Evolutionary conservation across 2,888 invertebrate genomes (phyloP).

Genomic region (Schrankia costaestrigalis): DNA sequence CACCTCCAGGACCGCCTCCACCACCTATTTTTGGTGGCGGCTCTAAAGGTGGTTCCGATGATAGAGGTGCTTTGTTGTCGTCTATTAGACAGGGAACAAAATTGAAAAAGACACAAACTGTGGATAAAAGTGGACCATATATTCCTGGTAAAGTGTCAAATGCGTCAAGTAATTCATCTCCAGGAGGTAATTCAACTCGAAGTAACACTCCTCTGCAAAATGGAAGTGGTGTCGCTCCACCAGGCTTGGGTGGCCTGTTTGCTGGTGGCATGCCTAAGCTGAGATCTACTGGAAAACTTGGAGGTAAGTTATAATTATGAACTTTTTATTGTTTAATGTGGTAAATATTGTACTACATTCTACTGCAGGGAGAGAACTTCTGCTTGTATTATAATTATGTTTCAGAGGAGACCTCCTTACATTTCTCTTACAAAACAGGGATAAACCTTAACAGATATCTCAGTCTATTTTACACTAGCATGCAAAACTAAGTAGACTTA

Average conservation of each 20-base stretch:
- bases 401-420: too few relatives aligned
- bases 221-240: slow-evolving; percentile 56
- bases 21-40: too few relatives aligned
- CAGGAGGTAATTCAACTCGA: slow-evolving; percentile 56
- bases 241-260: slow-evolving; percentile 86
- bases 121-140: slow-evolving; percentile 92
- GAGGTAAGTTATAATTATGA: slow-evolving; percentile 44
- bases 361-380: too few relatives aligned
- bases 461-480: too few relatives aligned
- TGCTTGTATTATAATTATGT: too few relatives aligned
- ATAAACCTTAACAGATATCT: too few relatives aligned
- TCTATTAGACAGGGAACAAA: slow-evolving; percentile 91
- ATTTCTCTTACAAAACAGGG: too few relatives aligned
- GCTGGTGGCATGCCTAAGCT: slow-evolving; percentile 92
- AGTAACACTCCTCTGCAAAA: slow-evolving; percentile 60
- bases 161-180: slow-evolving; percentile 43
- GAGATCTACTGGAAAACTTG: slow-evolving; percentile 83
- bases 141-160: slow-evolving; percentile 83
- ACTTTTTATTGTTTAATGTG: background rate
- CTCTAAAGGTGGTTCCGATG: slow-evolving; percentile 63
- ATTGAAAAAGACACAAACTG: slow-evolving; percentile 92
- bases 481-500: too few relatives aligned
- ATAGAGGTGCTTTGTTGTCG: slow-evolving; percentile 86
- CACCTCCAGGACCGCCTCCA: slow-evolving; percentile 82
- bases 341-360: background rate